Evolutionary conservation across 2,797 vertebrate genomes (phyloP).

Genomic region (Melanotaenia nigrans): DNA sequence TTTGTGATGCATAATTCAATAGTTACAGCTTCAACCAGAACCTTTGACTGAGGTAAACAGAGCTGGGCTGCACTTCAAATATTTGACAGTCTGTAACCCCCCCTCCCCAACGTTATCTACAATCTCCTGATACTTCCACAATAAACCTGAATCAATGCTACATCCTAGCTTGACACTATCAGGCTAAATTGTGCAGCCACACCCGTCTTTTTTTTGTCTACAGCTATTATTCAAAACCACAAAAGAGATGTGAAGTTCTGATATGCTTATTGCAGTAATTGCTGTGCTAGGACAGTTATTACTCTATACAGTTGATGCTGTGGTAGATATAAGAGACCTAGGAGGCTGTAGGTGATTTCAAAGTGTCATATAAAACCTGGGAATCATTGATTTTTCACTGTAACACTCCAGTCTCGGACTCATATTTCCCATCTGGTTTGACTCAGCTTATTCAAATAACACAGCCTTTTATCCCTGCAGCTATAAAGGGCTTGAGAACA

Average conservation of each 20-base stretch:
- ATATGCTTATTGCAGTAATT: neutral
- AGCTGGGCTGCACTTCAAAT: conserved; percentile 72
- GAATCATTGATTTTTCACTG: conserved; percentile 30
- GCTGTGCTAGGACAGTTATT: neutral
- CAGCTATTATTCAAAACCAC: conserved; percentile 5
- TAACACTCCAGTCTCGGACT: neutral
- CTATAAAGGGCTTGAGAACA: conserved; percentile 15
- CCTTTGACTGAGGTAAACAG: conserved; percentile 61
- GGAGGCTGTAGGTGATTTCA: conserved; percentile 7
- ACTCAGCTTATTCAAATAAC: conserved; percentile 33
- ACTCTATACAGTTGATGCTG: conserved; percentile 10
- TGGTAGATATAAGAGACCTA: neutral
- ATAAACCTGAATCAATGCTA: conserved; percentile 39
- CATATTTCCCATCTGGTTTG: conserved; percentile 27
- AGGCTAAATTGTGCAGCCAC: conserved; percentile 32
- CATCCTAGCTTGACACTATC: conserved; percentile 39
- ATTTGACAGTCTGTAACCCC: conserved; percentile 69
- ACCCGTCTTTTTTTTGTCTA: conserved; percentile 18
- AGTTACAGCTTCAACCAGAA: conserved; percentile 33
- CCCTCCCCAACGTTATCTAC: conserved; percentile 40
- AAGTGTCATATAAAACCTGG: conserved; percentile 10
- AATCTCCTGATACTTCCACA: conserved; percentile 68
- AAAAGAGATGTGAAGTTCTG: conserved; percentile 25
- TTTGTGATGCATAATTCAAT: conserved; percentile 49
- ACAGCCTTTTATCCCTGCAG: conserved; percentile 5